phyloP scores from a whole-genome alignment of 2,113 vertebrate genomes.

The Hemicordylus capensis region DNA sequence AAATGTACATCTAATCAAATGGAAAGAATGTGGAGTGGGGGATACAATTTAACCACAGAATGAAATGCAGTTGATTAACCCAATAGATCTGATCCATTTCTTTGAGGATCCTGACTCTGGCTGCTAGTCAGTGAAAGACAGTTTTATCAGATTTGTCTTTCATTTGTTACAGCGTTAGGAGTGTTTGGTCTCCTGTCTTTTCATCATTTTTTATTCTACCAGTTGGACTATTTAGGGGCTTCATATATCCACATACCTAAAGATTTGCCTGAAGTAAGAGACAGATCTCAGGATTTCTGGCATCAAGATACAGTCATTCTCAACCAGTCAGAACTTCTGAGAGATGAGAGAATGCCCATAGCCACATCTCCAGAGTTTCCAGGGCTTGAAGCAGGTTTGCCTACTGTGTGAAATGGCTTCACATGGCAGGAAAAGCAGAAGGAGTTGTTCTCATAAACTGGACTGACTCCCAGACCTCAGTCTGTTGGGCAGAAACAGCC shows the following conservation, averaged over 20 bases:
- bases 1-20: neutral
- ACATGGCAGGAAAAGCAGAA: neutral
- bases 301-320: too few relatives aligned
- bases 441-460: neutral
- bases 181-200: neutral
- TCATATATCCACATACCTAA: neutral
- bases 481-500: too few relatives aligned
- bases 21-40: too few relatives aligned
- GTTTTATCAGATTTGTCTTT: neutral
- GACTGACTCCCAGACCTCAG: neutral
- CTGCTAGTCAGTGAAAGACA: neutral
- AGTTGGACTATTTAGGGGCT: too few relatives aligned
- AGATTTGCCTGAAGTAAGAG: too few relatives aligned
- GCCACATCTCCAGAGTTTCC: too few relatives aligned
- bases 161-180: neutral
- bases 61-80: neutral
- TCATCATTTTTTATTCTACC: neutral
- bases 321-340: too few relatives aligned
- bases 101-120: neutral
- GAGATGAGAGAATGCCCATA: too few relatives aligned
- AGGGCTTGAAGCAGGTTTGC: too few relatives aligned
- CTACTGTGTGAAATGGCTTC: too few relatives aligned
- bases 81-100: neutral
- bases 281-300: too few relatives aligned
- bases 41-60: neutral